These are phyloP conservation scores for Xiphophorus couchianus DNA, from an alignment of 2,113 vertebrate genomes.

Conservation along the genomic window DNA sequence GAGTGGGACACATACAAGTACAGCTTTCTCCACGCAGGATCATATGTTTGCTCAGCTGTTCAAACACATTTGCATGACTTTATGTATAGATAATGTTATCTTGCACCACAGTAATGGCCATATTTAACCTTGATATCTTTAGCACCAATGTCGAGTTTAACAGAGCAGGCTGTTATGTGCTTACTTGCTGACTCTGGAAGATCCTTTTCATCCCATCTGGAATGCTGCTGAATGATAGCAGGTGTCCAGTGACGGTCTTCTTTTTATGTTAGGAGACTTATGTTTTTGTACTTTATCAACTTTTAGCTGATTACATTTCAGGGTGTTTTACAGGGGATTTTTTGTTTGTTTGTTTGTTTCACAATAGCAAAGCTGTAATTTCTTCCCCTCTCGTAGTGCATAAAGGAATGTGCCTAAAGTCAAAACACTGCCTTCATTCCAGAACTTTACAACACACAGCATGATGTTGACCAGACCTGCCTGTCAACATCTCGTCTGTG, in stretches of 20 bases:
- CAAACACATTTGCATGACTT: conserved; percentile 24
- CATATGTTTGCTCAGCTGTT: conserved; percentile 8
- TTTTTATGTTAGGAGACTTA: not conserved
- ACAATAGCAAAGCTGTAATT: conserved; percentile 19
- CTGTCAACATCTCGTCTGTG: not conserved
- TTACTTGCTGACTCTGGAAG: conserved; percentile 24
- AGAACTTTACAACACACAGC: conserved; percentile 55
- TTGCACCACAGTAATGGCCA: conserved; percentile 20
- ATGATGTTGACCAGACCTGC: conserved; percentile 48
- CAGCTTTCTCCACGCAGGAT: not conserved
- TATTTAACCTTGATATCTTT: conserved; percentile 44
- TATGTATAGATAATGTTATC: conserved; percentile 6
- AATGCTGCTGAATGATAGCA: conserved; percentile 23
- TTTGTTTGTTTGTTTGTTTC: not conserved
- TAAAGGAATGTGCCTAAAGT: conserved; percentile 56
- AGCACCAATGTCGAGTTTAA: conserved; percentile 59
- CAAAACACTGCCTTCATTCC: conserved; percentile 63
- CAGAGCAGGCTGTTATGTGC: conserved; percentile 44
- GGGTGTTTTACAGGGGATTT: conserved; percentile 6
- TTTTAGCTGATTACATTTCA: conserved; percentile 21
- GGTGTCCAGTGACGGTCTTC: not conserved
- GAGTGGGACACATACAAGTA: not conserved
- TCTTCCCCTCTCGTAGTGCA: conserved; percentile 33
- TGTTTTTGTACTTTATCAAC: conserved; percentile 20
- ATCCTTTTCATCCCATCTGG: conserved; percentile 6